Evolutionary conservation across 1,140 invertebrate species (phyloP).

Genomic region (Ostrea denselamellosa): DNA sequence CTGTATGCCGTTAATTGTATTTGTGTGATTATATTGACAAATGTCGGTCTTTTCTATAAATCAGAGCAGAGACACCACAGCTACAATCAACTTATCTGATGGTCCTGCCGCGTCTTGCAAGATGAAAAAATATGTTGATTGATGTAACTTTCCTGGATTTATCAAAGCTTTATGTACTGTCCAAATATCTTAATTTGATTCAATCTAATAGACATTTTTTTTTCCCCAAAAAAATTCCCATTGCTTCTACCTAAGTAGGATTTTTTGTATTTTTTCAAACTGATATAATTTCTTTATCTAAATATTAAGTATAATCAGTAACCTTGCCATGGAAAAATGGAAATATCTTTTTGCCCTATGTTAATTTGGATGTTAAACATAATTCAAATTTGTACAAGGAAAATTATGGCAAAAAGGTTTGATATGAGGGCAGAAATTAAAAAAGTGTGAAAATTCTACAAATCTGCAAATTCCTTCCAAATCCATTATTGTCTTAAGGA

Average conservation of each 20-base stretch:
- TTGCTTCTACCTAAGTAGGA: background rate
- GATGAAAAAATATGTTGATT: slow-evolving; percentile 30
- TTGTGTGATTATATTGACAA: slow-evolving; percentile 37
- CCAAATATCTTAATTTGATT: background rate
- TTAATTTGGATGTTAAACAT: too few relatives aligned
- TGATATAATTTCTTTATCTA: background rate
- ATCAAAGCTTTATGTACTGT: slow-evolving; percentile 13
- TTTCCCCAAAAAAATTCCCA: background rate
- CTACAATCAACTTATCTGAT: slow-evolving; percentile 29
- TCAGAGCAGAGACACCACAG: background rate
- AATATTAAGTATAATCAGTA: too few relatives aligned
- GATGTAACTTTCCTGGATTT: slow-evolving; percentile 11
- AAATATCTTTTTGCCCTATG: too few relatives aligned
- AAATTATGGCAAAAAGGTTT: too few relatives aligned
- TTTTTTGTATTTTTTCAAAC: background rate
- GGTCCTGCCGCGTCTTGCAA: background rate
- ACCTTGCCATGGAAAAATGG: too few relatives aligned
- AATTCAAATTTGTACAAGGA: too few relatives aligned
- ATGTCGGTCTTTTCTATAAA: slow-evolving; percentile 14
- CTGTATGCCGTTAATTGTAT: slow-evolving; percentile 5
- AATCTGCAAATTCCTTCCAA: too few relatives aligned
- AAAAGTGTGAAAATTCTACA: too few relatives aligned
- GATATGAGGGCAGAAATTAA: too few relatives aligned
- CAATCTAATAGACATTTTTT: background rate
- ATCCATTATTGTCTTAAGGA: too few relatives aligned